phyloP scores from a whole-genome alignment of 2,797 vertebrate genomes.

The Eleutherodactylus coqui region DNA sequence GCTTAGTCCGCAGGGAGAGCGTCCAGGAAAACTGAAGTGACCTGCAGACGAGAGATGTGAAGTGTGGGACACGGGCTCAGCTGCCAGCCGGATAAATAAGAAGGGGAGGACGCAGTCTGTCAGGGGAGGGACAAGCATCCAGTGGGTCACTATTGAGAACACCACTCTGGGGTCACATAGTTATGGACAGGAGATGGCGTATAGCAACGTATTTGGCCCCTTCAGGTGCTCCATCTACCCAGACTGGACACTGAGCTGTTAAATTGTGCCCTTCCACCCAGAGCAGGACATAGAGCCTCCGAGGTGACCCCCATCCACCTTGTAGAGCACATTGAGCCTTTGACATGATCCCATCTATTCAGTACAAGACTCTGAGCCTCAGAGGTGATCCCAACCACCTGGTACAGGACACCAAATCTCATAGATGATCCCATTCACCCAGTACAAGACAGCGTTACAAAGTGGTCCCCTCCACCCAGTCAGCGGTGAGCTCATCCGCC shows the following conservation, averaged over 20 bases:
- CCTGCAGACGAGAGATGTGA: background rate
- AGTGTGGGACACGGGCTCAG: background rate
- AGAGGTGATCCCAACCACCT: background rate
- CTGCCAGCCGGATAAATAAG: background rate
- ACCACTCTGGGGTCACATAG: background rate
- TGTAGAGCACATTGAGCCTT: background rate
- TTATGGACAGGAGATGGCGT: background rate
- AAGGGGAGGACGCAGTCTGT: background rate
- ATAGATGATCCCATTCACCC: background rate
- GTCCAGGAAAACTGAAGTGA: background rate
- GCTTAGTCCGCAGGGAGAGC: background rate
- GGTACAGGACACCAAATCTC: background rate
- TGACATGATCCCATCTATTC: background rate
- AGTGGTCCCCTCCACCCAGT: too few relatives aligned
- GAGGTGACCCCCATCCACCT: background rate
- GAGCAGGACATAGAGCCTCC: background rate
- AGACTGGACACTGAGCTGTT: too few relatives aligned
- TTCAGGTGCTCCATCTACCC: too few relatives aligned
- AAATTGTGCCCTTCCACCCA: too few relatives aligned
- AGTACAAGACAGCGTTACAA: too few relatives aligned
- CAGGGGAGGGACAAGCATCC: background rate
- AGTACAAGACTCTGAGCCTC: background rate
- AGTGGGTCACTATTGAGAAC: background rate
- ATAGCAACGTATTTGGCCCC: background rate
- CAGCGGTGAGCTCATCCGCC: background rate